Evolutionary conservation across 2,113 vertebrate genomes (phyloP), one percentile per base, ranked within the genome.

Genomic region (Piaya cayana): DNA sequence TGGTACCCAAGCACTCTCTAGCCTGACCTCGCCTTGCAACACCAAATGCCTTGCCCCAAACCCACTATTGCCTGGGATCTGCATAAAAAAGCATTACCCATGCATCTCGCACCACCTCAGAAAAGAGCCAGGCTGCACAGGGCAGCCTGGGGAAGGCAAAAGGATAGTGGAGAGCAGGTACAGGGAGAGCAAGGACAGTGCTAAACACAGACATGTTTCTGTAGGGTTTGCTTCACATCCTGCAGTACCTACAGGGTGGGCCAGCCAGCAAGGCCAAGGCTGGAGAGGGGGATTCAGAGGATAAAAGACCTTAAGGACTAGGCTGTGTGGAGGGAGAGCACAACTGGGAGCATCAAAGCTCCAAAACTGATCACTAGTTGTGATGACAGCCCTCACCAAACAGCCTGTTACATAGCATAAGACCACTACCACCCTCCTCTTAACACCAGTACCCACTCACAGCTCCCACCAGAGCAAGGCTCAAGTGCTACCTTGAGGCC

Each of bases 401-500:
- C 18, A 5, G 4, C 26, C 0, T 34, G 0, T 20, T 32, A 45
- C 14, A 36, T 5, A 2, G 25, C 11, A 30, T 1, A 9, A 91
- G 32, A 65, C 37, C 39, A 84, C 6, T 12, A 77, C 34, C 27
- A 42, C 11, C 32, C 21, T 60, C 27, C 55, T 50, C 3, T 6
- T 29, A 81, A 26, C 0, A 6, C 20, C 49, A 65, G 5, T 2
- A 70, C 4, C 16, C 22, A 55, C 30, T 23, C 62, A 87, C 42
- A 91, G 1, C 2, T 42, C 4, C 11, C 12, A 12, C 2, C 3
- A 74, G n/a, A 76, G 29, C 27, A 64, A 77, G 21, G 50, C 6
- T 43, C 21, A 91, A 32, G 39, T 23, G 30, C 20, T 92, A 99
- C 99, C 99, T 95, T 95, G 90, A 30, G 99, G 98, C 25, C 98